phyloP scores from a whole-genome alignment of 2,113 vertebrate species.

The Promerops cafer region DNA sequence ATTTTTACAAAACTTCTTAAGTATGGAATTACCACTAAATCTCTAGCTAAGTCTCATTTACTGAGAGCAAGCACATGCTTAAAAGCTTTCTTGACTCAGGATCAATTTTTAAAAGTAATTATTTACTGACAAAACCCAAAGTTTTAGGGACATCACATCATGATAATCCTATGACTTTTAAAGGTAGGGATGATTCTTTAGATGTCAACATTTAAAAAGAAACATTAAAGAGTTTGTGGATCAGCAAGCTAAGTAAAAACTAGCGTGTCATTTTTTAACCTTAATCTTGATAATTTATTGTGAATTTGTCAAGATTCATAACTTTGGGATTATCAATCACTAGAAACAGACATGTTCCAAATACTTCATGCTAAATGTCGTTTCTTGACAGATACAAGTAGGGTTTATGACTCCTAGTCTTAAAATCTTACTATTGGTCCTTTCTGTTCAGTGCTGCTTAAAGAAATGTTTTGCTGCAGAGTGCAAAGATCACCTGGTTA shows the following conservation, averaged over 20 bases:
- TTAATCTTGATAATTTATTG: neutral
- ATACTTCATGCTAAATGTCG: neutral
- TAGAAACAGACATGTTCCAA: neutral
- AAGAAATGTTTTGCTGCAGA: neutral
- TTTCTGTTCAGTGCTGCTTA: neutral
- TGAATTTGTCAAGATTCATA: neutral
- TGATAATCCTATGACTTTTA: neutral
- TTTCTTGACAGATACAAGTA: neutral
- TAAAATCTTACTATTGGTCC: neutral
- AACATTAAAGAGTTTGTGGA: neutral
- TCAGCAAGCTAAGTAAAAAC: neutral
- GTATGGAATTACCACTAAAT: neutral
- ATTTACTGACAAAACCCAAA: neutral
- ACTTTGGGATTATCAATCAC: neutral
- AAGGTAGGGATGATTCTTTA: neutral
- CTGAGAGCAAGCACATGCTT: neutral
- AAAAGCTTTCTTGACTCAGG: neutral
- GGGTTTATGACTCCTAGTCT: neutral
- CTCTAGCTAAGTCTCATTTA: neutral
- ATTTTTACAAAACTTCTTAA: neutral
- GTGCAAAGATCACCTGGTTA: neutral
- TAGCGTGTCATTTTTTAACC: neutral
- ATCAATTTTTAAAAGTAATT: neutral
- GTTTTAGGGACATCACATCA: neutral
- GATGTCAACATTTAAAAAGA: neutral